Evolutionary conservation across 2,797 vertebrate genomes (phyloP).

Genomic region (Peromyscus aztecus): DNA sequence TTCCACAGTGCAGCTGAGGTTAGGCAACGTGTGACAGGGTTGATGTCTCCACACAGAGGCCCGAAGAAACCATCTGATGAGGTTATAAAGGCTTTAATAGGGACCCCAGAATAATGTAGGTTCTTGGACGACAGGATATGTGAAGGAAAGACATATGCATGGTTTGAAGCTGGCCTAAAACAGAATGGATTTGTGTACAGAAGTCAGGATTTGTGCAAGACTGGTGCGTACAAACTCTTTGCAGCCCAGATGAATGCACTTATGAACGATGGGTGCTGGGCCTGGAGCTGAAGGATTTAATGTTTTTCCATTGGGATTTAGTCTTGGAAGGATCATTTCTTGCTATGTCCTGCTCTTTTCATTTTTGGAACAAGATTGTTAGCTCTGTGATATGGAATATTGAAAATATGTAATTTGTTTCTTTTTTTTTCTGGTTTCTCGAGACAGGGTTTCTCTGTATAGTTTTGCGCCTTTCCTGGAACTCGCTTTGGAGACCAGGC

Average conservation of each 20-base stretch:
- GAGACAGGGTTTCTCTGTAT: too few relatives aligned
- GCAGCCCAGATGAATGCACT: background rate
- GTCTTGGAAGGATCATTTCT: too few relatives aligned
- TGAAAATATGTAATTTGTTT: background rate
- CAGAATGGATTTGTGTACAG: background rate
- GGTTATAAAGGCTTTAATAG: background rate
- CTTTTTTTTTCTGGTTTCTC: too few relatives aligned
- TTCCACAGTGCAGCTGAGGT: background rate
- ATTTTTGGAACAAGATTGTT: background rate
- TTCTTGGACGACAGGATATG: background rate
- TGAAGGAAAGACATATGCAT: background rate
- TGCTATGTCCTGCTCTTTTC: background rate
- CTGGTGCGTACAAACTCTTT: background rate
- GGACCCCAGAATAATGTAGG: background rate
- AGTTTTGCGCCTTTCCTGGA: too few relatives aligned
- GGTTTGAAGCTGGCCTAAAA: background rate
- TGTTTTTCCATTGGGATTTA: background rate
- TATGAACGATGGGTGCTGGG: too few relatives aligned
- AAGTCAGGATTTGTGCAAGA: background rate
- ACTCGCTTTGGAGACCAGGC: too few relatives aligned
- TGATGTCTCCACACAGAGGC: background rate
- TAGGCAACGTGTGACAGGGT: background rate
- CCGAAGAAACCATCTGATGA: background rate
- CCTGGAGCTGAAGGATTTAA: background rate
- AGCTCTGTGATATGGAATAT: background rate